Conservation (phyloP, 2,113 vertebrate species). For the Odontophorus gujanensis region DNA sequence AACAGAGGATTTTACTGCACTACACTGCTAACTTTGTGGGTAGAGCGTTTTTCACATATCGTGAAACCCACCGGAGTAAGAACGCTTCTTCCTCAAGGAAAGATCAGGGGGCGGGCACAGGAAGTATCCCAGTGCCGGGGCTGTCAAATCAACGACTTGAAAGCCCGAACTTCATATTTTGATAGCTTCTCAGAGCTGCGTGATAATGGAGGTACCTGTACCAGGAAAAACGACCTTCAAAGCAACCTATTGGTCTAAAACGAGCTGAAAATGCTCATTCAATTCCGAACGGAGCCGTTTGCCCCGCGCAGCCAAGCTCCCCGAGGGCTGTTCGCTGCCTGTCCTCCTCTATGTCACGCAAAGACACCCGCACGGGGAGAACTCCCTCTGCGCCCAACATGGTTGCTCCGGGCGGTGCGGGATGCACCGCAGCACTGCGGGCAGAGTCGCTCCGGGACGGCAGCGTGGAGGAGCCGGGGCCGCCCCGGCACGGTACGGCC, state of each 20-base stretch:
- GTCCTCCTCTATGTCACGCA: background rate
- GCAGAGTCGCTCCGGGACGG: background rate
- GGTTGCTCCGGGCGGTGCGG: conserved; percentile 13
- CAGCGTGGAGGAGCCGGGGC: background rate
- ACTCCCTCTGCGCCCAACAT: conserved; percentile 5
- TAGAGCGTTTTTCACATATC: conserved; percentile 9
- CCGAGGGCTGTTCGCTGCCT: background rate
- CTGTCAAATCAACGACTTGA: conserved; percentile 49
- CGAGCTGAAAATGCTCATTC: background rate
- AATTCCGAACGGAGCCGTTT: background rate
- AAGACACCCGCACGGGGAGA: background rate
- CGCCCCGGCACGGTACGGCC: no score
- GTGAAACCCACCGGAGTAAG: background rate
- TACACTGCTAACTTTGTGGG: conserved; percentile 37
- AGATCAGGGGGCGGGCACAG: conserved; percentile 46
- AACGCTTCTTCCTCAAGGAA: conserved; percentile 31
- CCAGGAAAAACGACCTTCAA: background rate
- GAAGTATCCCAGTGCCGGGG: conserved; percentile 36
- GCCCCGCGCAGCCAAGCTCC: background rate
- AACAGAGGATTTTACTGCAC: conserved; percentile 39
- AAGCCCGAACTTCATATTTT: conserved; percentile 34
- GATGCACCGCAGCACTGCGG: background rate
- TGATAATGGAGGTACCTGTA: background rate
- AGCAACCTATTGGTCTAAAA: background rate
- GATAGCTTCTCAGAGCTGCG: background rate